Base-by-base conservation (phyloP, 2,888 invertebrate species). In the Agrotis clavis region DNA sequence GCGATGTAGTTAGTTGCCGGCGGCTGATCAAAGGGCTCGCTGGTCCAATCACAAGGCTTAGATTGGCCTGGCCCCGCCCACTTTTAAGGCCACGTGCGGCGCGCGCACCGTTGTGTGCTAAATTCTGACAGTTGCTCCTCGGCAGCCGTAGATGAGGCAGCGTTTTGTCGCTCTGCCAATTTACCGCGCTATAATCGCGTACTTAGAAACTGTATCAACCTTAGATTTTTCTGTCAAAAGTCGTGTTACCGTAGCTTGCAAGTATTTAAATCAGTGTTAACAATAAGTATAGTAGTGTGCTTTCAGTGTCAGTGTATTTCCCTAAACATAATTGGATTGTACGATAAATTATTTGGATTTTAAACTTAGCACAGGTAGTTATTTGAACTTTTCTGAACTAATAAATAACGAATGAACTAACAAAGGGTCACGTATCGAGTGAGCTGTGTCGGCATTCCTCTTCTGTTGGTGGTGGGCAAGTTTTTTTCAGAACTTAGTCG, bases 1-100 rank as follows among this genome's bases (percentile, higher is more conserved):
- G 93, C 92, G 93, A 95, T 93, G 93, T 96, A 94, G 95, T 95
- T 95, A 96, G 95, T 93, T 91, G 94, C 93, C 94, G 94, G 93
- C 95, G 93, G 90, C 91, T 91, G 95, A 95, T 96, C 96, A 96
- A 96, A 96, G 95, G 90, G 87, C 83, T 81, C 71, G 84, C 77
- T 85, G 74, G 84, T 80, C 96, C 95, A 96, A 96, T 95, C 81
- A 87, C 82, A 77, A 79, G 63, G 77, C 85, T 67, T 81, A 82
- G 81, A 88, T 88, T 86, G 70, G 86, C 73, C 79, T 86, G 71
- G 90, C 90, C 73, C 94, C 95, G 92, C 96, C 95, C 89, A 86
- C 87, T 80, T 90, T 90, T 87, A 86, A 88, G 86, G 87, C 95
- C 96, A 96, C 96, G 96, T 96, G 96, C 92, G 92, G 90, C 96